Evolutionary conservation across 2,888 invertebrate species (phyloP).

Genomic region (Andrena dorsata): DNA sequence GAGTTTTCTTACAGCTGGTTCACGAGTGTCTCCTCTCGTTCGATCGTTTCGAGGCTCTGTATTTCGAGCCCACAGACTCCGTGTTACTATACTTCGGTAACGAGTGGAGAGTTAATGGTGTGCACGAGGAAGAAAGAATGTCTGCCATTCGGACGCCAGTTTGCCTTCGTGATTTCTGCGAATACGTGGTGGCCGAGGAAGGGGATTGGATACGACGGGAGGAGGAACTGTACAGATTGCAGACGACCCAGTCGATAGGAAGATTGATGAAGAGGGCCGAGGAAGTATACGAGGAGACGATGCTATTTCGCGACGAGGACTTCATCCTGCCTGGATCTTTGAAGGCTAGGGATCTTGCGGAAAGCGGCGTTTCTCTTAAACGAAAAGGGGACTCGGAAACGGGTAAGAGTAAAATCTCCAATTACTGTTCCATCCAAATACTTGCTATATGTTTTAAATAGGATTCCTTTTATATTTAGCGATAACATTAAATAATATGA

Average conservation of each 20-base stretch:
- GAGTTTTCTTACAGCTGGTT: constrained; percentile 69
- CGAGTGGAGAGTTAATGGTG: constrained; percentile 31
- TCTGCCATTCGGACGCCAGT: constrained; percentile 85
- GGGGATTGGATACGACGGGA: constrained; percentile 85
- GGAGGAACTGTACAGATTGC: constrained; percentile 53
- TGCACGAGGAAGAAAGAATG: constrained; percentile 48
- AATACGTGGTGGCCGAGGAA: constrained; percentile 86
- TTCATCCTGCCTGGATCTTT: constrained; percentile 77
- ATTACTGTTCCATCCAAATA: background rate
- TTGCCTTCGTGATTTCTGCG: constrained; percentile 87
- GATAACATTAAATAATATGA: too few relatives aligned
- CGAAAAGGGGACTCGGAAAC: background rate
- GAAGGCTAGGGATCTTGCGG: constrained; percentile 67
- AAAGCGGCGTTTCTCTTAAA: background rate
- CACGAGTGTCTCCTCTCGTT: constrained; percentile 69
- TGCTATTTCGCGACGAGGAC: constrained; percentile 69
- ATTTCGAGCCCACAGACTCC: constrained; percentile 77
- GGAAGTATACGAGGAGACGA: constrained; percentile 48
- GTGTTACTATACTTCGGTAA: constrained; percentile 75
- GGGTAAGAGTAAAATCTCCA: background rate
- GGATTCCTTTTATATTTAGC: too few relatives aligned
- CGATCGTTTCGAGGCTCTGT: constrained; percentile 64
- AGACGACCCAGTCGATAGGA: constrained; percentile 53
- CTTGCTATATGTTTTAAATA: too few relatives aligned
- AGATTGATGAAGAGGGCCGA: constrained; percentile 56